These are phyloP conservation scores for Thamnophis elegans DNA, from an alignment of 2,797 vertebrate species.

Conservation along the genomic window DNA sequence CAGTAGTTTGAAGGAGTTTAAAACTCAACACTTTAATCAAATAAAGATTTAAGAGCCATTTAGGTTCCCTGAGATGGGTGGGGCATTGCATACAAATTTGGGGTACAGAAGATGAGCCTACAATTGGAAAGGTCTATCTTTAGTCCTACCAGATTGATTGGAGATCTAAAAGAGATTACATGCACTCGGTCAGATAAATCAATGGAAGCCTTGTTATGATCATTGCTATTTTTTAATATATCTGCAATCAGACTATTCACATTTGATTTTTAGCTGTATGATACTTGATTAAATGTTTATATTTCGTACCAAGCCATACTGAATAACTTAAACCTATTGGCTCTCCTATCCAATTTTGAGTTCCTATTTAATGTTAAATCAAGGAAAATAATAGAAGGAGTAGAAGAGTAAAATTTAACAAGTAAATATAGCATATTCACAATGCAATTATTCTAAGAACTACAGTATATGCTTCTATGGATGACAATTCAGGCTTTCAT, in stretches of 20 bases:
- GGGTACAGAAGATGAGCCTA: background rate
- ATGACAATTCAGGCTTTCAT: background rate
- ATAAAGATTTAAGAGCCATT: background rate
- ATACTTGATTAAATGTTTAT: background rate
- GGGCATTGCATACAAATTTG: background rate
- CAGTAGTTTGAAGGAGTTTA: background rate
- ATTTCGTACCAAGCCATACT: background rate
- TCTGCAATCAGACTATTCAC: background rate
- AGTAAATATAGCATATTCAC: background rate
- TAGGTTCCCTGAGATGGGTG: background rate
- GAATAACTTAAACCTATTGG: background rate
- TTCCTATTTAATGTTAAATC: background rate
- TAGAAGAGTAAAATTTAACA: background rate
- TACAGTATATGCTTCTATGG: background rate
- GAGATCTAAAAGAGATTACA: background rate
- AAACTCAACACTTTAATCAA: background rate
- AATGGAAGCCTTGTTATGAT: background rate
- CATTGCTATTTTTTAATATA: background rate
- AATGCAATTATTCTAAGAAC: background rate
- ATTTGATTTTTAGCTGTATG: background rate
- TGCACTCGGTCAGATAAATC: background rate
- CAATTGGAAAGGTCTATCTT: background rate
- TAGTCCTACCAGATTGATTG: background rate
- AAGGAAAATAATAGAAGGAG: background rate
- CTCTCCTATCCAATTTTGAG: background rate